These are phyloP conservation scores for Onychorhynchus coronatus DNA, from an alignment of 2,113 vertebrate genomes.

Conservation along the genomic window DNA sequence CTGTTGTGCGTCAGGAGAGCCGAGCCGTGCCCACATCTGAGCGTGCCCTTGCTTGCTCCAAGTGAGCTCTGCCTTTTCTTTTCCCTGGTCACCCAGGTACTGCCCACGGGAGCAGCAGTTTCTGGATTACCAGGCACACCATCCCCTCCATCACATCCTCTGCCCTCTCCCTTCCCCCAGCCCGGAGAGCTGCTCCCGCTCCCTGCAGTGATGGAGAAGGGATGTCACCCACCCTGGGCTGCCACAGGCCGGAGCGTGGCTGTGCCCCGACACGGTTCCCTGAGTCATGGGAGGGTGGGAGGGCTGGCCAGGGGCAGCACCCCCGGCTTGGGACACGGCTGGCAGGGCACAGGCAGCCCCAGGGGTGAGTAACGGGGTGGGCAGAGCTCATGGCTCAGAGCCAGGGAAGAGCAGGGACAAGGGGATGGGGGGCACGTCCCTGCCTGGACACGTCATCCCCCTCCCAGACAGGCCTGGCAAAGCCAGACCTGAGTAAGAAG, in stretches of 20 bases:
- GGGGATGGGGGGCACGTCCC: neutral
- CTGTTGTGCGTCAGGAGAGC: neutral
- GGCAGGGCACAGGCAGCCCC: neutral
- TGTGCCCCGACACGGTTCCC: neutral
- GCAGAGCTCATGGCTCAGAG: neutral
- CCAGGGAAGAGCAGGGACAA: neutral
- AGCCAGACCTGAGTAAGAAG: neutral
- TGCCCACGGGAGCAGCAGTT: neutral
- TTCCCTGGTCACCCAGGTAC: neutral
- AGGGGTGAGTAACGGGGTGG: neutral
- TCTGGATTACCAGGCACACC: neutral
- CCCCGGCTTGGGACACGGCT: neutral
- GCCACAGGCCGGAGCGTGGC: neutral
- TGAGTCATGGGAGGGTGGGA: fast-evolving
- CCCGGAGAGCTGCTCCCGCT: fast-evolving
- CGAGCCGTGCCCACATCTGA: neutral
- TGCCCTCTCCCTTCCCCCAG: neutral
- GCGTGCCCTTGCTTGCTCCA: neutral
- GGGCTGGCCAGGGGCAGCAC: neutral
- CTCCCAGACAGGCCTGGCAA: neutral
- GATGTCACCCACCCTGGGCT: fast-evolving
- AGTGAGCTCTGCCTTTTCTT: neutral
- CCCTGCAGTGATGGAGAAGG: neutral
- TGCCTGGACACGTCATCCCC: fast-evolving
- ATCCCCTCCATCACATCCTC: neutral